These are phyloP conservation scores for Peromyscus nudipes DNA, from an alignment of 2,797 vertebrate species.

Conservation along the genomic window DNA sequence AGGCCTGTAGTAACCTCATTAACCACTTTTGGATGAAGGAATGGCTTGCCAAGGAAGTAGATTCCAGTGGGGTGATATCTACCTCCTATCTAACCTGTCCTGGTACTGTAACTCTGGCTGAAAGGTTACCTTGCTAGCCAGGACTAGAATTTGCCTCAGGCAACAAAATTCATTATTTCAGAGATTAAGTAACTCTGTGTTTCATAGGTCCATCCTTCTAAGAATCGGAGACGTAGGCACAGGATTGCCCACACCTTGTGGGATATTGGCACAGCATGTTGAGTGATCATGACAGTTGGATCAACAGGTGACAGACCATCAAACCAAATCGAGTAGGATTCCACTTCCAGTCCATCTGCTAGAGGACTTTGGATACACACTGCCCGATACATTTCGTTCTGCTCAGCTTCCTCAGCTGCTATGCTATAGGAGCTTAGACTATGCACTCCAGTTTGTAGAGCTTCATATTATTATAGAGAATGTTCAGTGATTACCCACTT, in stretches of 20 bases:
- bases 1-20: neutral
- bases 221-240: neutral
- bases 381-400: neutral
- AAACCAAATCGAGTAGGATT: neutral
- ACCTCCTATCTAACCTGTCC: neutral
- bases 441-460: neutral
- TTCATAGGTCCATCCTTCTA: neutral
- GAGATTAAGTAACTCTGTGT: neutral
- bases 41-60: conserved; percentile 5
- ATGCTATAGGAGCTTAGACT: neutral
- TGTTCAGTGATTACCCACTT: neutral
- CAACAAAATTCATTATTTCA: neutral
- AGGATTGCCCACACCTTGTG: neutral
- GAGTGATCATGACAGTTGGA: neutral
- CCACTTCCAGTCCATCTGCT: neutral
- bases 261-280: neutral
- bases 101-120: neutral
- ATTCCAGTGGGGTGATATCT: neutral
- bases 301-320: neutral
- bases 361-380: neutral
- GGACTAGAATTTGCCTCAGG: neutral
- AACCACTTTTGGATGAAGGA: neutral
- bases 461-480: neutral
- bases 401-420: neutral
- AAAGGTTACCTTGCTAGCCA: neutral